Base-by-base conservation (phyloP, 2,888 invertebrate species). In the Drosophila prolongata region DNA sequence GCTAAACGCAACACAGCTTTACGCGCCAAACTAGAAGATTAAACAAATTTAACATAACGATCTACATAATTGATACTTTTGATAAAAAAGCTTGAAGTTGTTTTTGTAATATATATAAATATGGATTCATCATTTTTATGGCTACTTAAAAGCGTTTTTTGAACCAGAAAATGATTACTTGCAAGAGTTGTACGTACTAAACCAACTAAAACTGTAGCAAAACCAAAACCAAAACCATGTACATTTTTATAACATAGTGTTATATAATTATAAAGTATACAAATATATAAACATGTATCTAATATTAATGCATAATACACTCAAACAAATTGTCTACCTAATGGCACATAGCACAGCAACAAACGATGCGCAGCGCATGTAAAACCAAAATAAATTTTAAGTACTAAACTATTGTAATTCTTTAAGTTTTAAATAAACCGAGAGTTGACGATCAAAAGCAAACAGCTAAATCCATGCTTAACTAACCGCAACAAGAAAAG, bases 321-420 rank as follows among this genome's bases (percentile, higher is more conserved):
- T 83, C 86, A 83, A 73, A 83, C 77, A 79, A 86, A 79, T 75
- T 78, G 87, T 87, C 83, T 83, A 86, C 87, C 83, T 83, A 78
- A 80, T 52, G 79, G 77, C 76, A 86, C 70, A 82, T 49, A 82
- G 80, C 85, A 85, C 82, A 85, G 80, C 80, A 80, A 77, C 77
- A 79, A 82, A 84, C 50, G 70, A 88, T 85, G 90, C 89, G 88
- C 87, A 87, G 86, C 80, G 90, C 90, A 90, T 87, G 90, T 90
- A 85, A 90, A 89, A 89, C 79, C 77, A 83, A 80, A 79, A 86
- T 87, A 86, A 81, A 76, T 78, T 79, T 55, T 79, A 89, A 88
- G 77, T 78, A 77, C 73, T 75, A 76, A 78, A 75, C 77, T 81
- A 88, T 77, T 82, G 83, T 85, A 85, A 78, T 75, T 87, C 66